A percentile compares a stretch with the other conserved stretches of the same genome.
phyloP scores from a whole-genome alignment of 2,113 vertebrate genomes.

The Hippocampus zosterae region DNA sequence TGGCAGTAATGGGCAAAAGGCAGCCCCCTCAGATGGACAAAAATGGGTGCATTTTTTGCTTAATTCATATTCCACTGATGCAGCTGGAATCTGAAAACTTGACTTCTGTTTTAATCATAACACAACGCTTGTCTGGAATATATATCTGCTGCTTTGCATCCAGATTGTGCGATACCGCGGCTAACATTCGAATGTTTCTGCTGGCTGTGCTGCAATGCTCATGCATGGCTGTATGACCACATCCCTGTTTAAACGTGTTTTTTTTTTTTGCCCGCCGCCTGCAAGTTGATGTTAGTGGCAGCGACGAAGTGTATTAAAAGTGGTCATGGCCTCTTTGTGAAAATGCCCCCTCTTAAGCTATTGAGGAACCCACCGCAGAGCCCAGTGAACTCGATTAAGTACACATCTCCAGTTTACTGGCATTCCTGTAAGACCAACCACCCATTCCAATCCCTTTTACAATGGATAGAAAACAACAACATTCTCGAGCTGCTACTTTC shows the following conservation, averaged over 20 bases:
- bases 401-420: conserved; percentile 31
- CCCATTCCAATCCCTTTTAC: not conserved
- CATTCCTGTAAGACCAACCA: conserved; percentile 36
- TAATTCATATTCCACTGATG: too few species aligned
- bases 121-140: not conserved
- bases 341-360: conserved; percentile 31
- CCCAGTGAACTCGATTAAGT: conserved; percentile 23
- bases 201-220: not conserved
- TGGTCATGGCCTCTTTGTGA: not conserved
- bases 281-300: conserved; percentile 5
- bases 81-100: too few species aligned
- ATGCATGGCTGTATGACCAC: not conserved
- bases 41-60: too few species aligned
- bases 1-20: too few species aligned
- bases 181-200: conserved; percentile 5
- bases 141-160: not conserved
- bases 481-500: not conserved
- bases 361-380: conserved; percentile 19
- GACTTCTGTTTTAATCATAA: not conserved
- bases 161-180: not conserved
- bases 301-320: not conserved
- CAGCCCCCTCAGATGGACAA: too few species aligned
- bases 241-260: not conserved
- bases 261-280: conserved; percentile 10
- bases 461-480: conserved; percentile 1